phyloP scores from a whole-genome alignment of 2,797 vertebrate genomes.

The Falco biarmicus region DNA sequence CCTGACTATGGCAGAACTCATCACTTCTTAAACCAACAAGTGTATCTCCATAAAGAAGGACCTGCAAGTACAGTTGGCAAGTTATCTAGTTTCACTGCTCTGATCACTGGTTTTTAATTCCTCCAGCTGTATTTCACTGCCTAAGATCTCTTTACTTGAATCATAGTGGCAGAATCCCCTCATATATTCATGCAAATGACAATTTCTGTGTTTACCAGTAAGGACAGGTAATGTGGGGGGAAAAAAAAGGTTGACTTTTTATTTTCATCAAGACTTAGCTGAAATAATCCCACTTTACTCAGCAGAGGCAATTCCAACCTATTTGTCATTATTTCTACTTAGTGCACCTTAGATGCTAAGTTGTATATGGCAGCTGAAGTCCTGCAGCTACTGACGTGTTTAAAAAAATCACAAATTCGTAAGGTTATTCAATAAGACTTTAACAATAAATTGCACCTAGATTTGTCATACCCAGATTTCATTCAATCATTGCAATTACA shows the following conservation, averaged over 20 bases:
- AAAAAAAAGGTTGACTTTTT: neutral
- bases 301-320: neutral
- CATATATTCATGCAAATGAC: neutral
- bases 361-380: neutral
- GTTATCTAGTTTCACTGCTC: neutral
- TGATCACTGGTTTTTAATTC: neutral
- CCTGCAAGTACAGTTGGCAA: neutral
- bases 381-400: neutral
- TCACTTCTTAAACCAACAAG: neutral
- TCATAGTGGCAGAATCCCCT: neutral
- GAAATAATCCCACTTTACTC: neutral
- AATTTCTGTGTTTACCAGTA: neutral
- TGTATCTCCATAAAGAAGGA: neutral
- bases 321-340: neutral
- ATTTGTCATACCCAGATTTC: neutral
- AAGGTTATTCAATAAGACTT: neutral
- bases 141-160: neutral
- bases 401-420: neutral
- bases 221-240: neutral
- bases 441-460: neutral
- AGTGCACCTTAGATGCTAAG: neutral
- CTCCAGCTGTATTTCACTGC: neutral
- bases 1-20: neutral
- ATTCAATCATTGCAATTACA: neutral
- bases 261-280: neutral